phyloP scores from a whole-genome alignment of 1,140 invertebrate species.

The Drosophila leontia region DNA sequence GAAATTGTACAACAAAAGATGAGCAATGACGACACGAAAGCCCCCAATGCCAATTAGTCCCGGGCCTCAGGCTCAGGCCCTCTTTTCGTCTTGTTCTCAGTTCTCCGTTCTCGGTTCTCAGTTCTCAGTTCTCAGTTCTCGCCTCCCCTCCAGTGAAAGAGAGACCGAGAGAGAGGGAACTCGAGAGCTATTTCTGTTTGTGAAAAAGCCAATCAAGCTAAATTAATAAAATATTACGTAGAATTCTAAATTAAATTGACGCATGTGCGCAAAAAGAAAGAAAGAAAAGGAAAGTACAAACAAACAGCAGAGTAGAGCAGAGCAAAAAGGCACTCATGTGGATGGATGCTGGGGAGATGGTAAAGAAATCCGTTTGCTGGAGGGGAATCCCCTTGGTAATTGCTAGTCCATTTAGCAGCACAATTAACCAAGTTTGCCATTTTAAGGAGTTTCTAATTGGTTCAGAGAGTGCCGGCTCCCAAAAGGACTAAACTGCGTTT shows the following conservation, averaged over 20 bases:
- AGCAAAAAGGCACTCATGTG: conserved; percentile 12
- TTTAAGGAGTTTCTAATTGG: conserved; percentile 45
- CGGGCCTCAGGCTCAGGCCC: conserved; percentile 9
- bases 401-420: conserved; percentile 53
- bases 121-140: not conserved
- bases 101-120: not conserved
- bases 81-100: not conserved
- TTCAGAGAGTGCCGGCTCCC: conserved; percentile 6
- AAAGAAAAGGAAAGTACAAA: conserved; percentile 25
- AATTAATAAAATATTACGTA: conserved; percentile 83
- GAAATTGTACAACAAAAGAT: conserved; percentile 80
- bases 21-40: conserved; percentile 79
- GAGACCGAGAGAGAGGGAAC: not conserved
- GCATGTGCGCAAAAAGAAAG: conserved; percentile 61
- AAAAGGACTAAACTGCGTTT: conserved; percentile 38
- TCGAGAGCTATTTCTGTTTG: conserved; percentile 61
- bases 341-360: conserved; percentile 1
- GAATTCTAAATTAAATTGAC: conserved; percentile 81
- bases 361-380: conserved; percentile 24
- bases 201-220: conserved; percentile 83
- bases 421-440: conserved; percentile 53
- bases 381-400: conserved; percentile 47
- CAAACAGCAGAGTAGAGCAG: conserved; percentile 5
- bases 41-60: conserved; percentile 76
- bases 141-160: not conserved